Evolutionary conservation across 2,888 invertebrate genomes (phyloP), one percentile per base, ranked within the genome.

Genomic region (Drosophila prostipennis): DNA sequence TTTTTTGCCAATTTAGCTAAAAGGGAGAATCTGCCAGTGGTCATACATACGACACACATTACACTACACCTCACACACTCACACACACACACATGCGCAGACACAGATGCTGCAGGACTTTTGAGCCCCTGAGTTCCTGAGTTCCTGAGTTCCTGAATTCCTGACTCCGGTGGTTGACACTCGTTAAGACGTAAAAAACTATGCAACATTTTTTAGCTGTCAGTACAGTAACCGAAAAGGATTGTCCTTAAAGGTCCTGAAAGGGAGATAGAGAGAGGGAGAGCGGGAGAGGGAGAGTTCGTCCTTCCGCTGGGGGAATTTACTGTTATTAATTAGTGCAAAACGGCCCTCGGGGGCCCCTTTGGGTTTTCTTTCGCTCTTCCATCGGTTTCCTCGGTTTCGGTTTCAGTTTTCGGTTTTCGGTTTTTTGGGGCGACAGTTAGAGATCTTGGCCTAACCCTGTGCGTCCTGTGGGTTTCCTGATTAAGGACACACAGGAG

Each of bases 241-340:
- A 48, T 48, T 60, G 37, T 39, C 45, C 68, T 54, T 46, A 65
- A 65, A 54, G 39, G 68, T 45, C 54, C 54, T 45, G 58, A 34
- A 51, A 13, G 26, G 5, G 11, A 45, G 43, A 3, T 10, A 14
- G 4, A 29, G 10, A 5, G 39, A n/a, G 23, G 4, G 14, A 29
- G 10, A 5, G 39, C 11, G 23, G 4, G 14, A 8, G 11, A 37
- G 23, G 36, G 26, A 10, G 39, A 13, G 11, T 7, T 39, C 14
- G 40, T 40, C 37, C 70, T 49, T 34, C 51, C 74, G 49, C 46
- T 53, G 40, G 74, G 84, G 81, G 84, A 79, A 88, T 85, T 88
- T 79, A 74, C 85, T 79, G 81, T 88, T 85, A 85, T 85, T 85
- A 85, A 85, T 85, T 85, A 85, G 89, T 81, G 85, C 84, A 85